These are phyloP conservation scores for Chloromyia formosa DNA, from an alignment of 2,888 invertebrate species.

Conservation along the genomic window DNA sequence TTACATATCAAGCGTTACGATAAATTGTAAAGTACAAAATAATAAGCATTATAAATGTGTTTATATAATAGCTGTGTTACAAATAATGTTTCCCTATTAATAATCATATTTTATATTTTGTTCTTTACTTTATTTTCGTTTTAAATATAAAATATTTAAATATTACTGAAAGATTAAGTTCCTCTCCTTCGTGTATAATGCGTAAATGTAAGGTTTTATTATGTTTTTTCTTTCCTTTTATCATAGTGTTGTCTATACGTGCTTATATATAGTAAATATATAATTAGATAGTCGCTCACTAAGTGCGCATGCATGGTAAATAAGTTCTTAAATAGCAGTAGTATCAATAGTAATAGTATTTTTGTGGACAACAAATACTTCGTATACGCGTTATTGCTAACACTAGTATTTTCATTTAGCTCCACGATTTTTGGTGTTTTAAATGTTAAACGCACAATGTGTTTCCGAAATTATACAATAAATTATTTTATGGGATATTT, in stretches of 20 bases:
- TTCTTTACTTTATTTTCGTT: neutral
- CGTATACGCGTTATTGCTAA: too few relatives aligned
- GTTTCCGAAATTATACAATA: too few relatives aligned
- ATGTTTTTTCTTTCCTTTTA: conserved; percentile 23
- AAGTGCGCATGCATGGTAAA: neutral
- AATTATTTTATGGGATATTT: too few relatives aligned
- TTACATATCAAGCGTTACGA: conserved; percentile 8
- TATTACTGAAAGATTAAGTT: conserved; percentile 14
- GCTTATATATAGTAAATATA: conserved; percentile 26
- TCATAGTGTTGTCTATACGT: conserved; percentile 12
- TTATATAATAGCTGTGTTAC: neutral
- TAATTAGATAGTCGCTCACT: neutral
- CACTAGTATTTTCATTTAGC: too few relatives aligned
- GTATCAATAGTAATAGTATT: neutral
- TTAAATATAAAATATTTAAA: conserved; percentile 24
- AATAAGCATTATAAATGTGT: neutral
- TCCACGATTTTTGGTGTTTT: too few relatives aligned
- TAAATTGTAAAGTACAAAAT: conserved; percentile 2
- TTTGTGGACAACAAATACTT: too few relatives aligned
- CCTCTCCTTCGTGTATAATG: neutral
- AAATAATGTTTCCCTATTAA: neutral
- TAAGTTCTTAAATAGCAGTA: conserved; percentile 6
- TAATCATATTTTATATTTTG: neutral
- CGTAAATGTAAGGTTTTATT: conserved; percentile 21
- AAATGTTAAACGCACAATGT: too few relatives aligned